Base-by-base conservation (phyloP, 2,113 vertebrate genomes). In the Nicator chloris region DNA sequence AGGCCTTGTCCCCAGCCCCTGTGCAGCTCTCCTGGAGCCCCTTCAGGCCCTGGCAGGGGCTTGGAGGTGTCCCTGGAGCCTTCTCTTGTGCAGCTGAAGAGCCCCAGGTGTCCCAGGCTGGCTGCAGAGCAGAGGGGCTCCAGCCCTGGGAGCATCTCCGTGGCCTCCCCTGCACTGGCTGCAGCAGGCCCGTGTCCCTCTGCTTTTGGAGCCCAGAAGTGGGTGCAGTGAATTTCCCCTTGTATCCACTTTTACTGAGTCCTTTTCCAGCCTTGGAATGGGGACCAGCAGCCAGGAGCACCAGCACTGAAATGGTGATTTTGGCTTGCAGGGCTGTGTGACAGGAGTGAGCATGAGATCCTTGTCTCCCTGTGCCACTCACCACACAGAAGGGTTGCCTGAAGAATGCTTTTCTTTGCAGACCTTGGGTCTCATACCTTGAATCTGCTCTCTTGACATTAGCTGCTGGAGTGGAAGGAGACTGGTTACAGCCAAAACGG, bases 141-240 rank as follows among this genome's bases (percentile, higher is more conserved):
- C 86, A 81, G 68, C 37, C 76, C 77, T 65, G 8, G 40, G 2
- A 72, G 50, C 68, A 73, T 1, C 44, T 50, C 26, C 2, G 7
- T 15, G 26, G 6, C 24, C 50, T 50, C 44, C 86, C 39, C 28
- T 53, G 53, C 3, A 5, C 0, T 75, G 0, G 0, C 33, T 68
- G 2, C 60, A 44, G 20, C 28, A 60, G 19, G 0, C 0, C 24
- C 20, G 2, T 0, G 2, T 68, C 53, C 30, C 1, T 53, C 0
- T 53, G 9, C 17, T 60, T 28, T 3, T 21, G 14, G 13, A 45
- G 0, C 20, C 45, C 39, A n/a, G 45, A 11, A n/a, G 3, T 31
- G 20, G 16, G 22, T 26, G 24, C n/a, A 35, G 39, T 15, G 47
- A 35, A 31, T 76, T 18, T 76, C 26, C 14, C 39, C n/a, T 22